Conservation (phyloP, 2,113 vertebrate species). For the Sylvilagus bachmani region DNA sequence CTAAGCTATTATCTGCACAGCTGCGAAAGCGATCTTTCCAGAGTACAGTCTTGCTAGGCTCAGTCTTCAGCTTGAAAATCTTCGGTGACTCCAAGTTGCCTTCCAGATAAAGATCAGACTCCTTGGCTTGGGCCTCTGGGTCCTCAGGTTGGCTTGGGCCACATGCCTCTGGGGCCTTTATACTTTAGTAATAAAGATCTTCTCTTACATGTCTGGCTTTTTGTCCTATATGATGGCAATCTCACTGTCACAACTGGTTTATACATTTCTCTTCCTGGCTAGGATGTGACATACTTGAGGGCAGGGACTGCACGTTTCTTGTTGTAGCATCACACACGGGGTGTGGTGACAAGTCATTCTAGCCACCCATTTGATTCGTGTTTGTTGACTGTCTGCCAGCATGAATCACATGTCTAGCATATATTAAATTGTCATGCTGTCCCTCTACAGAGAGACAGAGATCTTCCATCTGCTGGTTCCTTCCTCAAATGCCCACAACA, state of each 20-base stretch:
- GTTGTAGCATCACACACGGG: background rate
- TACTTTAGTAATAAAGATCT: slow-evolving; percentile 52
- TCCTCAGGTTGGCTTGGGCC: background rate
- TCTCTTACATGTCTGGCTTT: background rate
- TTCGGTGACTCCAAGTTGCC: background rate
- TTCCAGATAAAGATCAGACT: slow-evolving; percentile 39
- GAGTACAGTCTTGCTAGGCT: background rate
- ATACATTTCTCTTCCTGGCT: slow-evolving; percentile 46
- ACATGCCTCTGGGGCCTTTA: background rate
- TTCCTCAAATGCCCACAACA: too few species aligned
- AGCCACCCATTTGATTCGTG: background rate
- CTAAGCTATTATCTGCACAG: background rate
- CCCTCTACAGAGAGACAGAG: background rate
- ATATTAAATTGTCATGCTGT: background rate
- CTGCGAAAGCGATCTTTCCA: background rate
- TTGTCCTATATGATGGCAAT: background rate
- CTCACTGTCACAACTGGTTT: slow-evolving; percentile 4
- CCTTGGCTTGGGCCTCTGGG: background rate
- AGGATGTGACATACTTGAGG: background rate
- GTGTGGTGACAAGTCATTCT: background rate
- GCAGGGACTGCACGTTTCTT: background rate
- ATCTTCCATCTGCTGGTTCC: too few species aligned
- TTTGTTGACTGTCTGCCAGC: background rate
- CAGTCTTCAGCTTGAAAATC: slow-evolving; percentile 33
- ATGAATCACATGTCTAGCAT: background rate